phyloP scores from a whole-genome alignment of 2,113 vertebrate species.

The Regulus satrapa region DNA sequence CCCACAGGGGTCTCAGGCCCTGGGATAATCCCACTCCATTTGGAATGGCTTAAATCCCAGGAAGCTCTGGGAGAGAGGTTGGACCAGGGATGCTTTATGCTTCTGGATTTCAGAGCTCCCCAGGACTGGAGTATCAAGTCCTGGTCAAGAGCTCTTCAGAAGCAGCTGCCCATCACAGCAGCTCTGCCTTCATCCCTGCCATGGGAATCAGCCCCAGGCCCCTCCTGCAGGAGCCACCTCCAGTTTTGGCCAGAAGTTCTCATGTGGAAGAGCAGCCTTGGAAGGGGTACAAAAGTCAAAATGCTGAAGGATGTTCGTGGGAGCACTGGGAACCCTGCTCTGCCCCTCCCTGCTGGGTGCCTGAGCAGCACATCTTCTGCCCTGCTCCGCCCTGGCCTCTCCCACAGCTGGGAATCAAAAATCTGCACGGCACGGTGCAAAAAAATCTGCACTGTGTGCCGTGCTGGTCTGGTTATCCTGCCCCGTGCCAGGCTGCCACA shows the following conservation, averaged over 20 bases:
- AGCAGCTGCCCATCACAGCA: background rate
- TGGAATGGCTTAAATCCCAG: fast-evolving
- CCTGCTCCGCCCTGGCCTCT: background rate
- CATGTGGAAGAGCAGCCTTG: background rate
- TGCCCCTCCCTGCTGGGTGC: background rate
- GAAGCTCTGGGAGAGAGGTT: fast-evolving
- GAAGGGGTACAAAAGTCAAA: background rate
- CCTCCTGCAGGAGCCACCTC: background rate
- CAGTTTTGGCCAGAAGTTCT: background rate
- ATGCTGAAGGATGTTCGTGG: fast-evolving
- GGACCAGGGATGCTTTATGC: fast-evolving
- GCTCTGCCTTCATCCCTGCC: background rate
- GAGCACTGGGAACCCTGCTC: background rate
- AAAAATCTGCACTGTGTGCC: no score
- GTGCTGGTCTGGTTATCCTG: fast-evolving
- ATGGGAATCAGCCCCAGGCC: fast-evolving
- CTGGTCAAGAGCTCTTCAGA: background rate
- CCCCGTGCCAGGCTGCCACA: background rate
- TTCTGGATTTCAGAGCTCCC: background rate
- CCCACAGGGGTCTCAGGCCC: fast-evolving
- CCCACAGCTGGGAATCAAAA: background rate
- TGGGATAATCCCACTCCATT: fast-evolving
- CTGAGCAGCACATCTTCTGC: background rate
- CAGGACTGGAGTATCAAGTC: fast-evolving
- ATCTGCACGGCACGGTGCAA: no score